phyloP scores from a whole-genome alignment of 1,140 invertebrate genomes.

The Vollenhovia emeryi region DNA sequence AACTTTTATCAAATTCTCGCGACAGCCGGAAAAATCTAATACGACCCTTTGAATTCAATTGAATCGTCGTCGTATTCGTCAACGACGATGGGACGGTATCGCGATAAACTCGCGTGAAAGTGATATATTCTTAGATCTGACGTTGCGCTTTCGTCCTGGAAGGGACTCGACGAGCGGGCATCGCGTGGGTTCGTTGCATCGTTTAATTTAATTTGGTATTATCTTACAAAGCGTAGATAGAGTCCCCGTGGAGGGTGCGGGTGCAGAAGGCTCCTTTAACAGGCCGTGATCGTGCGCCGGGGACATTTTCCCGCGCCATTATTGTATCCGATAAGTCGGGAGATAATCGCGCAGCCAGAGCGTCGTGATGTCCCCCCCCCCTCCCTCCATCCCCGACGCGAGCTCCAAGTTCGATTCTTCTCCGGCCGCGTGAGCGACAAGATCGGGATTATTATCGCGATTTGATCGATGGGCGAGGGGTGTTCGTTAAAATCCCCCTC shows the following conservation, averaged over 20 bases:
- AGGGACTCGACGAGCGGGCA: not conserved
- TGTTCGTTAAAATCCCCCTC: conserved; percentile 68
- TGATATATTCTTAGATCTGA: conserved; percentile 5
- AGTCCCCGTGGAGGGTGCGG: conserved; percentile 55
- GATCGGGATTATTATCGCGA: conserved; percentile 67
- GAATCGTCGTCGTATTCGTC: not conserved
- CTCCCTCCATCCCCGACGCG: no score
- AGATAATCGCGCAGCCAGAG: conserved; percentile 73
- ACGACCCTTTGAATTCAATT: not conserved
- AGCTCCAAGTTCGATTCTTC: conserved; percentile 56
- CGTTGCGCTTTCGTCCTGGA: conserved; percentile 21
- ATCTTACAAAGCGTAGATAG: conserved; percentile 57
- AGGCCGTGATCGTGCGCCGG: conserved; percentile 73
- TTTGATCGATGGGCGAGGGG: conserved; percentile 75
- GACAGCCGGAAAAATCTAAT: not conserved
- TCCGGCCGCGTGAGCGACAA: conserved; percentile 73
- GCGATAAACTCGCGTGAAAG: not conserved
- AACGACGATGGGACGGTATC: not conserved
- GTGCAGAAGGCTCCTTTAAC: conserved; percentile 72
- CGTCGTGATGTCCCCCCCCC: conserved; percentile 64
- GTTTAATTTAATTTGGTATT: conserved; percentile 58
- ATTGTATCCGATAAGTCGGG: conserved; percentile 79
- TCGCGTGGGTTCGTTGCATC: conserved; percentile 20
- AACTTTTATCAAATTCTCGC: not conserved
- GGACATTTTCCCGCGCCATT: conserved; percentile 76